Conservation (phyloP, 2,113 vertebrate species). For the Cygnus atratus region DNA sequence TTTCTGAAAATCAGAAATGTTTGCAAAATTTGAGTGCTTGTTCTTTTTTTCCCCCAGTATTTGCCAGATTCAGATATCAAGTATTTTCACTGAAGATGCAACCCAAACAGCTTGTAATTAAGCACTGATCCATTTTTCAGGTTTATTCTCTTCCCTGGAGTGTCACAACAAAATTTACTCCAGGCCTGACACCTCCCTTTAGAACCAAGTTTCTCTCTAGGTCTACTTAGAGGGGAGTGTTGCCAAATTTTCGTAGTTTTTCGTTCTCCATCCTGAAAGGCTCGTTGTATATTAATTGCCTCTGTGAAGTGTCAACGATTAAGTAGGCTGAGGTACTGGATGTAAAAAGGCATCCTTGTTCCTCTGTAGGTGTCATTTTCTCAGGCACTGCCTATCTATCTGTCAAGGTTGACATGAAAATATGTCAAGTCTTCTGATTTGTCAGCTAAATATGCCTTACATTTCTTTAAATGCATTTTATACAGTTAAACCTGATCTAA, state of each 20-base stretch:
- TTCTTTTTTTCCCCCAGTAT: background rate
- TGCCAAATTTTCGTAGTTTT: slow-evolving; percentile 25
- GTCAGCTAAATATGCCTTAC: slow-evolving; percentile 19
- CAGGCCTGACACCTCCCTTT: background rate
- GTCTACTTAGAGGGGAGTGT: background rate
- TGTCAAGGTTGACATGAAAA: slow-evolving; percentile 33
- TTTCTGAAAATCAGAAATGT: slow-evolving; percentile 31
- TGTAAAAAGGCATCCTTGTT: slow-evolving; percentile 24
- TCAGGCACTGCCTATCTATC: slow-evolving; percentile 21
- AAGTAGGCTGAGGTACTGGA: slow-evolving; percentile 34
- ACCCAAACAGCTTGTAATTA: background rate
- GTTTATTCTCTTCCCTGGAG: background rate
- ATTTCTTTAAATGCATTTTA: slow-evolving; percentile 8
- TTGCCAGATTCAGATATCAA: background rate
- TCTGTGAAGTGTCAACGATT: slow-evolving; percentile 12
- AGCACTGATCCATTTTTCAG: background rate
- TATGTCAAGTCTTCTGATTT: background rate
- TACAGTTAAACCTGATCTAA: background rate
- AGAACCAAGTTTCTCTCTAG: background rate
- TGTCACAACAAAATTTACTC: background rate
- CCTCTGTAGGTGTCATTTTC: slow-evolving; percentile 35
- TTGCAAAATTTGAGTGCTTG: background rate
- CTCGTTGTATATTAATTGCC: slow-evolving; percentile 29
- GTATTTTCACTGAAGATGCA: background rate
- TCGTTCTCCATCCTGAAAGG: background rate